Base-by-base conservation (phyloP, 2,888 invertebrate species). In the Physocephala rufipes region DNA sequence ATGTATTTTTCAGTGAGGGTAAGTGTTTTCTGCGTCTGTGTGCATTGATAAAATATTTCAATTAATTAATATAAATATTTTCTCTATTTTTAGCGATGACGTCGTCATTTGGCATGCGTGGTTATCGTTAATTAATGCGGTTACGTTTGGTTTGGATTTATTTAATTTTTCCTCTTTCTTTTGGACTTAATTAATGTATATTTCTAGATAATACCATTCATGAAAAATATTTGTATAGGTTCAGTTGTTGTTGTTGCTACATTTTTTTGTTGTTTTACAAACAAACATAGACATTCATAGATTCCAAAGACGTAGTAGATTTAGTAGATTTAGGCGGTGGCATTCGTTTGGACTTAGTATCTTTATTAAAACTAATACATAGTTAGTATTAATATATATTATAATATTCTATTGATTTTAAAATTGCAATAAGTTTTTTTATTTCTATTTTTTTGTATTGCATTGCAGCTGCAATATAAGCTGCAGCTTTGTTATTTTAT, bases 341-440 rank as follows among this genome's bases (percentile, higher is more conserved):
- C 82, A 79, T 82, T 82, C 80, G 80, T 77, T 83, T 82, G 82
- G 82, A 82, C 82, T 82, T 80, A 80, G 80, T 81, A 82, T 82
- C 74, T 63, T 36, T 58, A 30, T 28, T 24, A 28, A 28, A 36
- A 36, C 5, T 36, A 36, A 9, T 36, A 36, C 36, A 36, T 9
- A 36, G n/a, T n/a, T n/a, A n/a, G n/a, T n/a, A n/a, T n/a, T n/a
- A n/a, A n/a, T n/a, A n/a, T n/a, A n/a, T 53, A 72, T 63, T 73
- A 71, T 75, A 70, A 30, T 70, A 71, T 58, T 72, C 70, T 71
- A 36, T 73, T 74, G 64, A 65, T 61, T 73, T 71, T 36, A 36
- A 36, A 36, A 36, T 36, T 36, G 36, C 36, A 72, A 58, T 53
- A 55, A 59, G 49, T 71, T 65, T 67, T 43, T 21, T 67, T 59